A percentile compares a stretch with the other conserved stretches of the same genome.
Evolutionary conservation across 2,888 invertebrate genomes (phyloP).

Genomic region (Acrobasis repandana): DNA sequence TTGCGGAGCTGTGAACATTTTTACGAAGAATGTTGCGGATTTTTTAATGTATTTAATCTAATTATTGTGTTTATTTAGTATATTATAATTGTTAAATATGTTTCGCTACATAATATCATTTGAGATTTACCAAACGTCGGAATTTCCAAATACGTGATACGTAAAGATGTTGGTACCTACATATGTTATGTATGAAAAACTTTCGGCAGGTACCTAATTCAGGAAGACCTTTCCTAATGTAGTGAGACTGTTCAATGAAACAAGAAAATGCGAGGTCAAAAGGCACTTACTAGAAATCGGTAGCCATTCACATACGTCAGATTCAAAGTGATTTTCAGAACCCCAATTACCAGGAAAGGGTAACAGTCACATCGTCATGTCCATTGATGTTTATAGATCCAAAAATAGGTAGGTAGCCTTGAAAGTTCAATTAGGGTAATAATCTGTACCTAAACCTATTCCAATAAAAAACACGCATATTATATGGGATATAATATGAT

Average conservation of each 20-base stretch:
- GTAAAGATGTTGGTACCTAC: too few relatives aligned
- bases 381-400: background rate
- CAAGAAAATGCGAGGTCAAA: conserved; percentile 35
- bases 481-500: conserved; percentile 14
- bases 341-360: conserved; percentile 42
- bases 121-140: too few relatives aligned
- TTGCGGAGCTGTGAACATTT: too few relatives aligned
- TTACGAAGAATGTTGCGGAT: too few relatives aligned
- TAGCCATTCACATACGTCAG: conserved; percentile 47
- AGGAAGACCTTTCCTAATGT: conserved; percentile 23
- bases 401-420: background rate
- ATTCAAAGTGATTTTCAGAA: conserved; percentile 46
- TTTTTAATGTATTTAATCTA: too few relatives aligned
- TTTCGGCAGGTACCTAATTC: too few relatives aligned
- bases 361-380: conserved; percentile 25
- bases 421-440: background rate
- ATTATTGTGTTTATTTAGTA: too few relatives aligned
- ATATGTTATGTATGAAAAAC: too few relatives aligned
- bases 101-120: too few relatives aligned
- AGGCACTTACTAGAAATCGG: conserved; percentile 45
- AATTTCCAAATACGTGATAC: too few relatives aligned
- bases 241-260: conserved; percentile 39
- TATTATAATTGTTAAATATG: too few relatives aligned
- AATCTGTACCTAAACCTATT: background rate
- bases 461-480: background rate